These are phyloP conservation scores for Dorcus hopei DNA, from an alignment of 2,888 invertebrate species.

Conservation along the genomic window DNA sequence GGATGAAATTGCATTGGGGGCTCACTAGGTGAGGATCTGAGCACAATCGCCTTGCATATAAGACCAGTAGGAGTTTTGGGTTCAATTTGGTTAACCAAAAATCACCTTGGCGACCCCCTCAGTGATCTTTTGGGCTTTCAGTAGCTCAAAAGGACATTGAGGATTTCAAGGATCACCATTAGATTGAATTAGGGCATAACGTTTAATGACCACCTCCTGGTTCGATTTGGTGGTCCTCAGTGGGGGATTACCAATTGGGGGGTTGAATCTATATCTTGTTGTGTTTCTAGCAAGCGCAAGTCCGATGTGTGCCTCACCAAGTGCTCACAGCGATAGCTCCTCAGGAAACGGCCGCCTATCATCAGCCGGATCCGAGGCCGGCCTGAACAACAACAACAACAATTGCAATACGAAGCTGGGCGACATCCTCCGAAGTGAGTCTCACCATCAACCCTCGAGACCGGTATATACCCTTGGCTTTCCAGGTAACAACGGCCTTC, in stretches of 20 bases:
- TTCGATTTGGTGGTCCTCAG: neutral
- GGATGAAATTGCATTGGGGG: no score
- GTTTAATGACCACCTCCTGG: neutral
- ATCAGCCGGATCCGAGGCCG: conserved; percentile 75
- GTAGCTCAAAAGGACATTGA: no score
- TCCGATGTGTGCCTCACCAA: conserved; percentile 77
- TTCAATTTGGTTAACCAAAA: no score
- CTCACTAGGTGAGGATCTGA: no score
- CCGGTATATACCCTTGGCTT: conserved; percentile 6
- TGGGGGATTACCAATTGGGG: neutral
- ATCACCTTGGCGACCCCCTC: no score
- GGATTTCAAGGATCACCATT: no score
- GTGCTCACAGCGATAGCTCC: conserved; percentile 83
- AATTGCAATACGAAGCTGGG: conserved; percentile 60
- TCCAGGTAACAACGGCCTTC: conserved; percentile 56
- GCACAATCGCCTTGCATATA: no score
- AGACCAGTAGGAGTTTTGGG: no score
- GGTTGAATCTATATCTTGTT: no score
- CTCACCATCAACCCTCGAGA: neutral
- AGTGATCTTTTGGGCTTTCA: no score
- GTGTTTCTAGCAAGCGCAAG: conserved; percentile 50
- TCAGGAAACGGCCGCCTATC: conserved; percentile 77
- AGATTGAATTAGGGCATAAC: no score
- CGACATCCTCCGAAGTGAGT: conserved; percentile 50
- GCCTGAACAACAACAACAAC: conserved; percentile 68